phyloP scores from a whole-genome alignment of 1,140 invertebrate genomes.

The Cecropterus lyciades region DNA sequence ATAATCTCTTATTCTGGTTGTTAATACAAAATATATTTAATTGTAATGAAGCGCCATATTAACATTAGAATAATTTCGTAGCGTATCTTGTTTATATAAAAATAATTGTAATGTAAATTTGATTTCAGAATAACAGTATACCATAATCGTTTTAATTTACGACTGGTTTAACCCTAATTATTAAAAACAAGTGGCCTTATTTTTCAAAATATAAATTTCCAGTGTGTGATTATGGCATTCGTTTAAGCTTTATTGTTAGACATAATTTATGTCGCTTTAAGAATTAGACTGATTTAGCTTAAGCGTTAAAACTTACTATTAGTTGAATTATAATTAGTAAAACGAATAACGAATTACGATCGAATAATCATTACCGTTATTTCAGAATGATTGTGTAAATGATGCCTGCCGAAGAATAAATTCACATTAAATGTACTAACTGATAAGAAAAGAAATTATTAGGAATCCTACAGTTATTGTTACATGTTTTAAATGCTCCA shows the following conservation, averaged over 20 bases:
- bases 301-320: constrained; percentile 80
- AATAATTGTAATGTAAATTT: constrained; percentile 44
- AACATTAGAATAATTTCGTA: constrained; percentile 54
- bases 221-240: constrained; percentile 75
- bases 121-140: constrained; percentile 35
- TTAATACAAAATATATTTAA: constrained; percentile 40
- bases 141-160: constrained; percentile 37
- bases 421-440: constrained; percentile 29
- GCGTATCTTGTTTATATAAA: constrained; percentile 41
- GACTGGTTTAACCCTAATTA: constrained; percentile 41
- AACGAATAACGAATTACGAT: constrained; percentile 62
- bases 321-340: constrained; percentile 69
- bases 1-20: constrained; percentile 31
- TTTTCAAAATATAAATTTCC: constrained; percentile 62
- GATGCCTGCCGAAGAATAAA: constrained; percentile 34
- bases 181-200: constrained; percentile 73
- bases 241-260: constrained; percentile 80
- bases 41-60: constrained; percentile 67
- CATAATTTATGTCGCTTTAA: constrained; percentile 79
- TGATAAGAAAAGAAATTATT: constrained; percentile 7
- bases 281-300: constrained; percentile 84
- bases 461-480: constrained; percentile 14
- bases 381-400: constrained; percentile 40
- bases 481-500: constrained; percentile 21
- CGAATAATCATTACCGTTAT: constrained; percentile 45